Percentiles rank a stretch among this genome's conserved stretches.
Evolutionary conservation across 2,797 vertebrate species (phyloP).

Genomic region (Poeciliopsis infans): DNA sequence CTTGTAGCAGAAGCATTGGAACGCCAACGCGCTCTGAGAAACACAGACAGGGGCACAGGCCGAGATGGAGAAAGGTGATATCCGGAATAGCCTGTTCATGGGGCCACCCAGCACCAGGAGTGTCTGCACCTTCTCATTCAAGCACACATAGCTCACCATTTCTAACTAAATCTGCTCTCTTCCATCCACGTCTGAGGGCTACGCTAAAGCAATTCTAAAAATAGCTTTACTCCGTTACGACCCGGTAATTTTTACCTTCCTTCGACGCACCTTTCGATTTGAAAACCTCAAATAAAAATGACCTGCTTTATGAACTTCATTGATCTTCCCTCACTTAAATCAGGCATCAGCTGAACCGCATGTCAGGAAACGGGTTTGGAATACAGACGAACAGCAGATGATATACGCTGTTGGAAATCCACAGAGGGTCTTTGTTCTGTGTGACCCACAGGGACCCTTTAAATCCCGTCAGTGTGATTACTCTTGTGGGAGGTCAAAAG

Average conservation of each 20-base stretch:
- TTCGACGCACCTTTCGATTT: conserved; percentile 4
- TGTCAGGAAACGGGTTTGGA: conserved; percentile 1
- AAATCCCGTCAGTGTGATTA: conserved; percentile 43
- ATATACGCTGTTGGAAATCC: conserved; percentile 10
- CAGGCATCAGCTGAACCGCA: conserved; percentile 53
- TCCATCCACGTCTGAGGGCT: conserved; percentile 7
- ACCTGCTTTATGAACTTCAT: conserved; percentile 31
- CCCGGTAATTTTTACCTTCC: conserved; percentile 31
- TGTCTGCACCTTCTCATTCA: conserved; percentile 66
- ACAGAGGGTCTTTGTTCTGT: conserved; percentile 20
- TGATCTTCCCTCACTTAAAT: conserved; percentile 44
- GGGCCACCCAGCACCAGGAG: conserved; percentile 66
- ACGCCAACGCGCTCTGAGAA: conserved; percentile 29
- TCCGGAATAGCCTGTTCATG: conserved; percentile 52
- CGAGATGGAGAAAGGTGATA: conserved; percentile 61
- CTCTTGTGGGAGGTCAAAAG: conserved; percentile 40
- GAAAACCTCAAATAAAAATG: conserved; percentile 6
- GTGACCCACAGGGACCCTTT: conserved; percentile 40
- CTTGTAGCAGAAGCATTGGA: conserved; percentile 57
- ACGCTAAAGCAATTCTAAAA: conserved; percentile 15
- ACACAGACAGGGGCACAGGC: conserved; percentile 17
- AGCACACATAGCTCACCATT: conserved; percentile 24
- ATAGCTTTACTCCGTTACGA: conserved; percentile 15
- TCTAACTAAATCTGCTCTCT: conserved; percentile 22
- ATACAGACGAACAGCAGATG: not conserved